phyloP scores from a whole-genome alignment of 2,888 invertebrate species.

The Archips xylosteana region DNA sequence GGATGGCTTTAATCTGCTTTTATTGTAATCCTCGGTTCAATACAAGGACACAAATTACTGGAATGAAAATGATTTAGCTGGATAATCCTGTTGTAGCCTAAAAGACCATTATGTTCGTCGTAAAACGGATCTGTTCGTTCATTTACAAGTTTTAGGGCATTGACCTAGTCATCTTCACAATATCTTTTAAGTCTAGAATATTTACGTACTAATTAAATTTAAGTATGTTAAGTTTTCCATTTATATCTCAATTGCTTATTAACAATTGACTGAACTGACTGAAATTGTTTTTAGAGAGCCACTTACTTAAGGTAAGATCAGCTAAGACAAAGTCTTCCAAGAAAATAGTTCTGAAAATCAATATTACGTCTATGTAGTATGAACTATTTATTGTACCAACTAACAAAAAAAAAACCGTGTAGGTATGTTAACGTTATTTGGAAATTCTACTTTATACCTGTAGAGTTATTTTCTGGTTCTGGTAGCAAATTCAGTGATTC shows the following conservation, averaged over 20 bases:
- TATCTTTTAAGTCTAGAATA: background rate
- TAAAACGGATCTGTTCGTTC: background rate
- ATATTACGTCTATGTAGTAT: too few species aligned
- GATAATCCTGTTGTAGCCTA: background rate
- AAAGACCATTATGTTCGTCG: background rate
- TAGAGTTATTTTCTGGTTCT: too few species aligned
- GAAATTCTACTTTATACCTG: too few species aligned
- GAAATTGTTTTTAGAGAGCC: background rate
- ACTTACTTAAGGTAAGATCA: background rate
- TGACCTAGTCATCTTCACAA: background rate
- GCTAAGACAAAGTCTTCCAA: background rate
- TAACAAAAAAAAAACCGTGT: too few species aligned
- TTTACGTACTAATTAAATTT: background rate
- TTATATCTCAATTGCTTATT: background rate
- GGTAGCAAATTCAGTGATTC: background rate
- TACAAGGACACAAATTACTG: background rate
- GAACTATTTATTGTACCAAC: too few species aligned
- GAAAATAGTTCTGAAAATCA: background rate
- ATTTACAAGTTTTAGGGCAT: too few species aligned
- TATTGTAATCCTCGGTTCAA: constrained; percentile 4
- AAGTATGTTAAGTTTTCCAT: background rate
- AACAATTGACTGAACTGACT: background rate
- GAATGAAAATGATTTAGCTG: background rate
- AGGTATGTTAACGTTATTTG: too few species aligned
- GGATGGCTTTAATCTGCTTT: background rate